Evolutionary conservation across 1,140 invertebrate genomes (phyloP).

Genomic region (Drosophila paulistorum): DNA sequence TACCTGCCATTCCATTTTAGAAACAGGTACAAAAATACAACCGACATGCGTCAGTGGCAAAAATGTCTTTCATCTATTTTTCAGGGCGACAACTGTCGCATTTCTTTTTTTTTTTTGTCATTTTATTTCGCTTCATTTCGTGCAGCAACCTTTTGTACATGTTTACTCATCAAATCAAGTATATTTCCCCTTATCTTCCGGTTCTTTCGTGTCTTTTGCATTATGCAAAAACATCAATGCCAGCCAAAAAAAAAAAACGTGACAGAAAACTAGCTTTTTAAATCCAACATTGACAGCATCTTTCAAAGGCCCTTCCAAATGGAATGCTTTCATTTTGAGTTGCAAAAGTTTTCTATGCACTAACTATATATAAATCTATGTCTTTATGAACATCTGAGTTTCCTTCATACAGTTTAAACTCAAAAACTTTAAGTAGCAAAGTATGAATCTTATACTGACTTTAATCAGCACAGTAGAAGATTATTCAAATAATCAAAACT

Average conservation of each 20-base stretch:
- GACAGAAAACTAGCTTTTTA: neutral
- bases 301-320: neutral
- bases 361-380: too few relatives aligned
- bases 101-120: neutral
- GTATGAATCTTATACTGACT: too few relatives aligned
- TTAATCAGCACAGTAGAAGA: too few relatives aligned
- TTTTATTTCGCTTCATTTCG: neutral
- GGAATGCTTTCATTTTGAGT: neutral
- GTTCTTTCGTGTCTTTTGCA: slow-evolving; percentile 5
- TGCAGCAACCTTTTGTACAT: slow-evolving; percentile 7
- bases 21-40: slow-evolving; percentile 3
- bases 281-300: neutral
- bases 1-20: neutral
- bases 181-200: slow-evolving; percentile 1
- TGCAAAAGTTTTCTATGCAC: neutral
- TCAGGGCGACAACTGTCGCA: slow-evolving; percentile 10
- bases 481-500: too few relatives aligned
- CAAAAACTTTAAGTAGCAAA: too few relatives aligned
- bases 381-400: too few relatives aligned
- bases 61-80: slow-evolving; percentile 21
- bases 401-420: too few relatives aligned
- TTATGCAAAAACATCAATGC: slow-evolving; percentile 21
- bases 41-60: slow-evolving; percentile 6
- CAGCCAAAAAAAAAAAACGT: neutral
- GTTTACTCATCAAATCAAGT: slow-evolving; percentile 13